Evolutionary conservation across 2,888 invertebrate species (phyloP).

Genomic region (Parnassius apollo): DNA sequence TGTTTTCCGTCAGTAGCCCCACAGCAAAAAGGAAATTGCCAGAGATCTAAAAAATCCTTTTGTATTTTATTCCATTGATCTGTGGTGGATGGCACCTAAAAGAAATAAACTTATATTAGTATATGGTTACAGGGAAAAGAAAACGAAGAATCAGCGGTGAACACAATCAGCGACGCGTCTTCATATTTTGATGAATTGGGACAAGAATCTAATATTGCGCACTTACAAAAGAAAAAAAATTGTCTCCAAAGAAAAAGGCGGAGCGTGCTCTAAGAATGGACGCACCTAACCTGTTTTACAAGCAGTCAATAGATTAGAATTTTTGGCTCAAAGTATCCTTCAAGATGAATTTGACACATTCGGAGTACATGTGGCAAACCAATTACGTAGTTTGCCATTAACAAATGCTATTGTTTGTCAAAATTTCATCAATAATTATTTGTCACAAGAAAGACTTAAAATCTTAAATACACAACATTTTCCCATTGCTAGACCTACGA

Average conservation of each 20-base stretch:
- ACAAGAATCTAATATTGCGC: conserved; percentile 34
- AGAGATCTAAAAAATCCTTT: conserved; percentile 38
- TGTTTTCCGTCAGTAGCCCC: conserved; percentile 45
- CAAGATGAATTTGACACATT: conserved; percentile 41
- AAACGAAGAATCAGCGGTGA: not conserved
- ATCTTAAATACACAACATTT: conserved; percentile 35
- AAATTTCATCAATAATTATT: conserved; percentile 36
- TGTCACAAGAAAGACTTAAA: conserved; percentile 26
- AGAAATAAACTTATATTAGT: conserved; percentile 27
- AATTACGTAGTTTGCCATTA: conserved; percentile 40
- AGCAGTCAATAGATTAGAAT: conserved; percentile 30
- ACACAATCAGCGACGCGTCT: conserved; percentile 27
- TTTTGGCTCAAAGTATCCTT: conserved; percentile 29
- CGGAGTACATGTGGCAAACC: conserved; percentile 38
- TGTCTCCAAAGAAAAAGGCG: conserved; percentile 34
- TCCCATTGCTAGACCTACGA: conserved; percentile 23
- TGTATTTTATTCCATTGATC: conserved; percentile 39
- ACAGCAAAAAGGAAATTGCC: conserved; percentile 42
- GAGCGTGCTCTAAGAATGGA: conserved; percentile 34
- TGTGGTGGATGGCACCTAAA: conserved; percentile 38
- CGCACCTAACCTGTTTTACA: conserved; percentile 38
- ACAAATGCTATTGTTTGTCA: conserved; percentile 36
- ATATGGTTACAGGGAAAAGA: not conserved
- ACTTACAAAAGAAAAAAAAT: conserved; percentile 35
- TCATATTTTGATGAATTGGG: conserved; percentile 39